Conservation (phyloP, 2,797 vertebrate species). For the Phoebastria nigripes region DNA sequence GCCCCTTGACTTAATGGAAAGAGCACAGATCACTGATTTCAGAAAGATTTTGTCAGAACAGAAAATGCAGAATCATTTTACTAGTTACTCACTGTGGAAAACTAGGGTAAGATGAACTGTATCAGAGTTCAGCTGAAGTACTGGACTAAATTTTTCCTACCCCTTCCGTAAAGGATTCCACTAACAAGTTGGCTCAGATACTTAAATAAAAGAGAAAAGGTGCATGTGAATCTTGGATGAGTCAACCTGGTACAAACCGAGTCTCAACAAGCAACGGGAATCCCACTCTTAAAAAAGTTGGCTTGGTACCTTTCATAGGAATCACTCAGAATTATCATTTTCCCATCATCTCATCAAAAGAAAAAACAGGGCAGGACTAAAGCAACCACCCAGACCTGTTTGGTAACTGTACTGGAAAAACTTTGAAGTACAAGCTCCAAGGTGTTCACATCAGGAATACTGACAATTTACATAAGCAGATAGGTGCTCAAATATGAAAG, state of each 20-base stretch:
- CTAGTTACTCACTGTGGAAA: neutral
- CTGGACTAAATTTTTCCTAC: neutral
- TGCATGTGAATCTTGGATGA: neutral
- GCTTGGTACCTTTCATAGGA: neutral
- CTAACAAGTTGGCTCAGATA: neutral
- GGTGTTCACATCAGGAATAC: neutral
- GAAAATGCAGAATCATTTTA: neutral
- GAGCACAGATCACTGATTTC: neutral
- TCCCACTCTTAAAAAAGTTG: neutral
- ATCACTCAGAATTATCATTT: neutral
- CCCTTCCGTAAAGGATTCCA: neutral
- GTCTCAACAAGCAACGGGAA: neutral
- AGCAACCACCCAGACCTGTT: neutral
- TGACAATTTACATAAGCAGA: neutral
- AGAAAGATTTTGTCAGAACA: neutral
- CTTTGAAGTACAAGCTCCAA: neutral
- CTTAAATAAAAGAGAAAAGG: neutral
- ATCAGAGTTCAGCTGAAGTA: neutral
- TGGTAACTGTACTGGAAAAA: neutral
- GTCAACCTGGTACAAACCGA: neutral
- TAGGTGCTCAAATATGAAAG: neutral
- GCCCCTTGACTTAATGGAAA: neutral
- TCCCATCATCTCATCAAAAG: neutral
- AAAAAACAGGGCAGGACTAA: neutral
- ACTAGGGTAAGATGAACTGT: neutral